Evolutionary conservation across 2,113 vertebrate genomes (phyloP).

Genomic region (Gyps fulvus): DNA sequence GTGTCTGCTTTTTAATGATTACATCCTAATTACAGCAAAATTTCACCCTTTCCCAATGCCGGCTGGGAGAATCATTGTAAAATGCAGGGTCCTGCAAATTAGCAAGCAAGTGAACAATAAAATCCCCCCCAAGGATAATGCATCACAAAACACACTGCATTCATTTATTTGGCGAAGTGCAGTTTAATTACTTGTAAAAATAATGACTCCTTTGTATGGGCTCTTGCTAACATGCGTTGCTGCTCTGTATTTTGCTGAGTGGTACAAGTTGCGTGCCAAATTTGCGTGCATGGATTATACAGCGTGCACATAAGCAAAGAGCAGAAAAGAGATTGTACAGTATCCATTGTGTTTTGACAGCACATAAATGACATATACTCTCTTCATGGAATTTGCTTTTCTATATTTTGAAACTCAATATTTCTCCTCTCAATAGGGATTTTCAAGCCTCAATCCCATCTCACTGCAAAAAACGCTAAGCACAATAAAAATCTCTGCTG

Average conservation of each 20-base stretch:
- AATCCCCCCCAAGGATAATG: slow-evolving; percentile 10
- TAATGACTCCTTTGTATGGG: slow-evolving; percentile 43
- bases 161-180: background rate
- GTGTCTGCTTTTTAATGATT: background rate
- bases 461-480: background rate
- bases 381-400: background rate
- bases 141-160: slow-evolving; percentile 7
- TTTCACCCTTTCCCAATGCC: background rate
- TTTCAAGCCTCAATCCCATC: background rate
- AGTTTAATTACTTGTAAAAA: slow-evolving; percentile 60
- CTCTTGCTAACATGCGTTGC: slow-evolving; percentile 5
- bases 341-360: slow-evolving; percentile 9
- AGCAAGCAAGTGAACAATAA: slow-evolving; percentile 44
- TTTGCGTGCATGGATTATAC: background rate
- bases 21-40: slow-evolving; percentile 29
- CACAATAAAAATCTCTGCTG: background rate
- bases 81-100: background rate
- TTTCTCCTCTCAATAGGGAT: background rate
- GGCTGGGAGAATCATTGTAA: slow-evolving; percentile 4
- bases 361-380: background rate
- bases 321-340: background rate
- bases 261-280: background rate
- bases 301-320: background rate
- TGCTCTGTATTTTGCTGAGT: slow-evolving; percentile 51
- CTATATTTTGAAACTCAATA: background rate